Evolutionary conservation across 1,140 invertebrate species (phyloP).

Genomic region (Marisa cornuarietis): DNA sequence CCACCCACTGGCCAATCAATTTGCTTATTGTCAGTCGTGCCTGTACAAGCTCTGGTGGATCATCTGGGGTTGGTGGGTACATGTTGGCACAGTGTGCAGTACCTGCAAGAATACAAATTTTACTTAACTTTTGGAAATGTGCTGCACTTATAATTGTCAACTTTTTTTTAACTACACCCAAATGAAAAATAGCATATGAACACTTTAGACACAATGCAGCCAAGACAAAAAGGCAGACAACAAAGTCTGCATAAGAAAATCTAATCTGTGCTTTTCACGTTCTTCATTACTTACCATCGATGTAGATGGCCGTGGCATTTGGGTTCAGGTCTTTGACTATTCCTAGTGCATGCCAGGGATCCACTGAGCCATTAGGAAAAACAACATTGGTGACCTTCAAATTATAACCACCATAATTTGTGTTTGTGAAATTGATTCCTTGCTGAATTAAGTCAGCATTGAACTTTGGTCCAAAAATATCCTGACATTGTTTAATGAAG

Average conservation of each 20-base stretch:
- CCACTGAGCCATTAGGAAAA: constrained; percentile 89
- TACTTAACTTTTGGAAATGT: neutral
- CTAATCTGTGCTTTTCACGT: neutral
- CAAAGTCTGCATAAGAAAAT: neutral
- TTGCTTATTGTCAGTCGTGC: constrained; percentile 71
- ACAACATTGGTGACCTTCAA: constrained; percentile 80
- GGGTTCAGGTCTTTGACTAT: constrained; percentile 56
- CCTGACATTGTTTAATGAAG: constrained; percentile 82
- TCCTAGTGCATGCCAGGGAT: constrained; percentile 91
- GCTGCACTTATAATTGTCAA: neutral
- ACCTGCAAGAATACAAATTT: constrained; percentile 62
- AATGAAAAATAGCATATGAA: neutral
- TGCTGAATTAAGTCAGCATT: constrained; percentile 71
- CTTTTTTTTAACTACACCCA: neutral
- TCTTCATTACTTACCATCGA: constrained; percentile 49
- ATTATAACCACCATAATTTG: constrained; percentile 80
- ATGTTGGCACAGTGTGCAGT: constrained; percentile 82
- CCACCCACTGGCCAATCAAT: constrained; percentile 71
- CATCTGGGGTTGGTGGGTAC: constrained; percentile 68
- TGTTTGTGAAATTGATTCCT: constrained; percentile 79
- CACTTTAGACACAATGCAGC: neutral
- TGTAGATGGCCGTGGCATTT: constrained; percentile 61
- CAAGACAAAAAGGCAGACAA: neutral
- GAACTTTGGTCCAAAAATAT: constrained; percentile 79
- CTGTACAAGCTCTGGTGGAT: constrained; percentile 71